Percentiles rank a stretch among this genome's conserved stretches.
Evolutionary conservation across 2,113 vertebrate genomes (phyloP).

Genomic region (Pantherophis guttatus): DNA sequence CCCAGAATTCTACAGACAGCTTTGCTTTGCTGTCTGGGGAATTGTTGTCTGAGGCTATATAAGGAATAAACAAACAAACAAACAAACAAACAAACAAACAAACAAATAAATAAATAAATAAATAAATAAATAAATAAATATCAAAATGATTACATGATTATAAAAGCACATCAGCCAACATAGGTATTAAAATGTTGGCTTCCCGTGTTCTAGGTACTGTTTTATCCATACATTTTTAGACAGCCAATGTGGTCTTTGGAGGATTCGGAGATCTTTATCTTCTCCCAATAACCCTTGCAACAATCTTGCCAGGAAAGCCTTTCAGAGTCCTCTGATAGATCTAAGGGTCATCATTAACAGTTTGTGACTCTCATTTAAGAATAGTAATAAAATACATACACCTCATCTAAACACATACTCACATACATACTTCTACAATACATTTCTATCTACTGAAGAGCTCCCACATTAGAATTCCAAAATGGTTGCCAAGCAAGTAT

Average conservation of each 20-base stretch:
- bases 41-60: background rate
- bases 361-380: background rate
- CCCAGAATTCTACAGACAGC: background rate
- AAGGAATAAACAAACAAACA: background rate
- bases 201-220: background rate
- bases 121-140: background rate
- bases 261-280: background rate
- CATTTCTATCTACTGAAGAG: background rate
- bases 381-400: background rate
- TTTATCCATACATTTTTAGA: background rate
- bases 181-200: background rate
- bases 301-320: background rate
- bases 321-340: background rate
- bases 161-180: background rate
- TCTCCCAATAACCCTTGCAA: background rate
- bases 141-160: background rate
- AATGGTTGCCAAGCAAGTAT: background rate
- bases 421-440: background rate
- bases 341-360: background rate
- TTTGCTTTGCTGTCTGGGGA: background rate
- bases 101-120: no score
- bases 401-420: background rate
- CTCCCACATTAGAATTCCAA: background rate
- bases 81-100: no score
- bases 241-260: background rate